phyloP scores from a whole-genome alignment of 2,113 vertebrate species.

The Irena cyanogastra region DNA sequence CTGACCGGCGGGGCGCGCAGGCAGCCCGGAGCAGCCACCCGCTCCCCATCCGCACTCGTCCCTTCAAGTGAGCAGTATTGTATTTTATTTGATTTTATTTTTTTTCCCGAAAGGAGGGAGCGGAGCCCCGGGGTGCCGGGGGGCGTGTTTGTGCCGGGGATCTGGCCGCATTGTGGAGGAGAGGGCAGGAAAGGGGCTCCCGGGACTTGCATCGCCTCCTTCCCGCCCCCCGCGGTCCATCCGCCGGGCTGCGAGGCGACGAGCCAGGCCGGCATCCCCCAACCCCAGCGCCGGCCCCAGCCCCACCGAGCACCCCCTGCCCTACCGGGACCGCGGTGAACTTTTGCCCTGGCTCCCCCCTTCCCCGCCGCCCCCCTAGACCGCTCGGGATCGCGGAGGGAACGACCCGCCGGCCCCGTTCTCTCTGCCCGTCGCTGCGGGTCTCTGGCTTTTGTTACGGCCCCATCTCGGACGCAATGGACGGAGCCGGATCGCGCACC shows the following conservation, averaged over 20 bases:
- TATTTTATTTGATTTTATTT: background rate
- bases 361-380: background rate
- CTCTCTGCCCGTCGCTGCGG: background rate
- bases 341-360: slow-evolving; percentile 48
- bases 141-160: slow-evolving; percentile 9
- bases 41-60: background rate
- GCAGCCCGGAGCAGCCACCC: background rate
- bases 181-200: slow-evolving; percentile 42
- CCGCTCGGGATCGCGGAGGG: background rate
- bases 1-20: background rate
- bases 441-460: slow-evolving; percentile 56
- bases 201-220: background rate
- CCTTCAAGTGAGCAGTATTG: background rate
- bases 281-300: background rate
- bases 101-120: background rate
- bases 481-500: slow-evolving; percentile 27
- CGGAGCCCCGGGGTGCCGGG: background rate
- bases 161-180: slow-evolving; percentile 19
- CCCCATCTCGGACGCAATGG: slow-evolving; percentile 13
- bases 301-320: background rate
- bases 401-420: background rate
- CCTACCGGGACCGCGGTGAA: slow-evolving; percentile 9
- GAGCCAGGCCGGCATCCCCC: slow-evolving; percentile 25
- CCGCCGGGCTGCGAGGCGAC: background rate
- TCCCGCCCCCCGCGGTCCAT: background rate